Conservation (phyloP, 1,140 invertebrate genomes). For the Protaetia brevitarsis region DNA sequence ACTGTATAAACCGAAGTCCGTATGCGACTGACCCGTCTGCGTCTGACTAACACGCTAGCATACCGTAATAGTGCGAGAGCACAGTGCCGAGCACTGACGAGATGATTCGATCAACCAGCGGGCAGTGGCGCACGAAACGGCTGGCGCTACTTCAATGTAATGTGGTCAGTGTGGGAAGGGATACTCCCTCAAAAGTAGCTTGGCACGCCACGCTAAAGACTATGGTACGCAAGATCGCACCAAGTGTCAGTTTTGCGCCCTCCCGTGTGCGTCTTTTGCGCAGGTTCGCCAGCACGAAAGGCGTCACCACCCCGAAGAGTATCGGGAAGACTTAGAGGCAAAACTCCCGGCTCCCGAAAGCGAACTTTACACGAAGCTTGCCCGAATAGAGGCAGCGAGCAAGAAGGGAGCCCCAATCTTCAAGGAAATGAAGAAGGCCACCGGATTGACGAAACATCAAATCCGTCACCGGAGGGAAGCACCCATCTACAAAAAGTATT, state of each 20-base stretch:
- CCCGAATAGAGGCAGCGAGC: background rate
- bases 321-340: background rate
- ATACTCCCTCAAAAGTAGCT: background rate
- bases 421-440: background rate
- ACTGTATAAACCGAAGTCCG: too few relatives aligned
- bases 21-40: too few relatives aligned
- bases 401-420: background rate
- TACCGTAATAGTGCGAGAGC: too few relatives aligned
- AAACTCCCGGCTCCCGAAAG: background rate
- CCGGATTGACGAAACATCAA: slow-evolving; percentile 21
- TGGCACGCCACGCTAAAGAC: background rate
- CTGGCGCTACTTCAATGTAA: too few relatives aligned
- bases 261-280: background rate
- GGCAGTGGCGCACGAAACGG: too few relatives aligned
- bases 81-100: too few relatives aligned
- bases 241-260: background rate
- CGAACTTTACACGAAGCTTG: background rate
- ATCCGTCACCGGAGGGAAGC: slow-evolving; percentile 12
- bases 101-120: too few relatives aligned
- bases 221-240: background rate
- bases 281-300: slow-evolving; percentile 19
- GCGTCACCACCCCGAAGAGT: slow-evolving; percentile 5
- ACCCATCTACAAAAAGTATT: slow-evolving; percentile 19
- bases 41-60: too few relatives aligned
- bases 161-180: background rate